These are phyloP conservation scores for Caenorhabditis elegans DNA, from an alignment of 1,140 invertebrate genomes.

Conservation along the genomic window WBcel235 BX284604.4:10580001-10580500, in stretches of 20 bases:
- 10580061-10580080: constrained; percentile 56
- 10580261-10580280: too few relatives aligned
- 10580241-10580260: too few relatives aligned
- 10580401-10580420: constrained; percentile 54
- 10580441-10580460: constrained; percentile 65
- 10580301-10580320: too few relatives aligned
- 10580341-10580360: constrained; percentile 60
- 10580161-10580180: constrained; percentile 57
- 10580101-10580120: constrained; percentile 61
- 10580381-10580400: constrained; percentile 64
- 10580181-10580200: constrained; percentile 16
- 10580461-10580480: constrained; percentile 60
- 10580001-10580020: constrained; percentile 57
- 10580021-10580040: not conserved
- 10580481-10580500: constrained; percentile 60
- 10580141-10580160: constrained; percentile 63
- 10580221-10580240: too few relatives aligned
- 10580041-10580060: constrained; percentile 8
- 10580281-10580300: too few relatives aligned
- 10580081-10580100: constrained; percentile 58
- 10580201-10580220: too few relatives aligned
- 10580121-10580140: constrained; percentile 63
- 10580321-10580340: constrained; percentile 60
- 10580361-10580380: constrained; percentile 58
- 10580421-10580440: constrained; percentile 62